A percentile compares a stretch with the other conserved stretches of the same genome.
Evolutionary conservation across 1,140 invertebrate species (phyloP).

Genomic region (Ganaspis sp.): DNA sequence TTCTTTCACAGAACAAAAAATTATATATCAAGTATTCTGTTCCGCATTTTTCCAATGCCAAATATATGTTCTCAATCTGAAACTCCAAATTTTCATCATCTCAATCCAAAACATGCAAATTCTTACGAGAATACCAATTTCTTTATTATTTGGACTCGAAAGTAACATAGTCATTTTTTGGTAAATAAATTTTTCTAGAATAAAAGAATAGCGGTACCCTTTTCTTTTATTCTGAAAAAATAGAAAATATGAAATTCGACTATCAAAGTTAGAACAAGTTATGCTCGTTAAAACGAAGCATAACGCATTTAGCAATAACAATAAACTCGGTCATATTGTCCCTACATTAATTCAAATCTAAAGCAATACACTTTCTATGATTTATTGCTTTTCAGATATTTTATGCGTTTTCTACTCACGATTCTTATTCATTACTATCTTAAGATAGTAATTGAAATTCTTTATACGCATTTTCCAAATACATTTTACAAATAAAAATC

Average conservation of each 20-base stretch:
- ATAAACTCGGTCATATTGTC: neutral
- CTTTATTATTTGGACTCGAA: too few species aligned
- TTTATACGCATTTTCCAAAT: too few species aligned
- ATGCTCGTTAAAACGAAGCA: conserved; percentile 3
- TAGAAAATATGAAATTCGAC: neutral
- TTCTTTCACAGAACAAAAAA: neutral
- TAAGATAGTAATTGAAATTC: neutral
- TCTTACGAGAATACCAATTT: too few species aligned
- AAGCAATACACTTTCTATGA: neutral
- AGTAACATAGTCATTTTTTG: too few species aligned
- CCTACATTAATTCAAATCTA: neutral
- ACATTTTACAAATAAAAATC: too few species aligned
- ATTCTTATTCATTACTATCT: neutral
- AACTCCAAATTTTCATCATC: too few species aligned
- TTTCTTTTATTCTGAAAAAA: too few species aligned
- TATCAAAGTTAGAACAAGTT: neutral
- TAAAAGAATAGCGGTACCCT: too few species aligned
- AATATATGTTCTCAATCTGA: too few species aligned
- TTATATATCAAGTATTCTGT: neutral
- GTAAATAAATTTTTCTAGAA: too few species aligned
- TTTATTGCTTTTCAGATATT: neutral
- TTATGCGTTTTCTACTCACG: neutral
- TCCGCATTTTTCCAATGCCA: neutral
- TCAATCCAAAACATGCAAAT: too few species aligned
- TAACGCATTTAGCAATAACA: neutral